Evolutionary conservation across 2,797 vertebrate genomes (phyloP).

Genomic region (Aeoliscus strigatus): DNA sequence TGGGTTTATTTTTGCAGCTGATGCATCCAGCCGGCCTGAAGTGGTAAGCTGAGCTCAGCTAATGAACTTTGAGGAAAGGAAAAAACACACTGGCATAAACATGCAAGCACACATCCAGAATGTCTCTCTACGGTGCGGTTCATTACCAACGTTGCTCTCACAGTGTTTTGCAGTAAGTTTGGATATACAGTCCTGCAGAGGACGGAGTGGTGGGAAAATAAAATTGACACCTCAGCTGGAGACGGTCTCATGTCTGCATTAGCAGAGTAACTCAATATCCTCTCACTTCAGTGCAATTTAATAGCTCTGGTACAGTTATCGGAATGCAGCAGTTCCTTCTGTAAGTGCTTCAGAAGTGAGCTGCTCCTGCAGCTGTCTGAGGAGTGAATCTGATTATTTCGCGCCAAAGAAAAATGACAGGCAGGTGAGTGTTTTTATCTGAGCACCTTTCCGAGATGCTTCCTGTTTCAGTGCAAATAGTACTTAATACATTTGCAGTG

Average conservation of each 20-base stretch:
- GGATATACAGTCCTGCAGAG: slow-evolving; percentile 33
- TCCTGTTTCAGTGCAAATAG: too few species aligned
- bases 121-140: slow-evolving; percentile 38
- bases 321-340: slow-evolving; percentile 32
- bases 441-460: too few species aligned
- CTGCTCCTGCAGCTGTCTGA: slow-evolving; percentile 32
- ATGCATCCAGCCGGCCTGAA: too few species aligned
- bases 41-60: too few species aligned
- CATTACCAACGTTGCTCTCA: slow-evolving; percentile 13
- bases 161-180: slow-evolving; percentile 29
- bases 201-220: slow-evolving; percentile 44
- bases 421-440: slow-evolving; percentile 7
- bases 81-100: slow-evolving; percentile 34
- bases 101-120: slow-evolving; percentile 14
- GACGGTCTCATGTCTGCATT: slow-evolving; percentile 36
- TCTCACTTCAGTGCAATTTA: slow-evolving; percentile 47
- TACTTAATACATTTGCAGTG: too few species aligned
- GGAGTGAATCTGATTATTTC: slow-evolving; percentile 37
- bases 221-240: slow-evolving; percentile 43
- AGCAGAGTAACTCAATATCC: slow-evolving; percentile 56
- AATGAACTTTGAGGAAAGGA: too few species aligned
- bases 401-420: slow-evolving; percentile 4
- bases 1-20: slow-evolving; percentile 37
- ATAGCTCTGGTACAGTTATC: slow-evolving; percentile 33
- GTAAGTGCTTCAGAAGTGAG: slow-evolving; percentile 36